A percentile compares a stretch with the other conserved stretches of the same genome.
These are phyloP conservation scores for Tineola bisselliella DNA, from an alignment of 2,888 invertebrate genomes.

Conservation along the genomic window DNA sequence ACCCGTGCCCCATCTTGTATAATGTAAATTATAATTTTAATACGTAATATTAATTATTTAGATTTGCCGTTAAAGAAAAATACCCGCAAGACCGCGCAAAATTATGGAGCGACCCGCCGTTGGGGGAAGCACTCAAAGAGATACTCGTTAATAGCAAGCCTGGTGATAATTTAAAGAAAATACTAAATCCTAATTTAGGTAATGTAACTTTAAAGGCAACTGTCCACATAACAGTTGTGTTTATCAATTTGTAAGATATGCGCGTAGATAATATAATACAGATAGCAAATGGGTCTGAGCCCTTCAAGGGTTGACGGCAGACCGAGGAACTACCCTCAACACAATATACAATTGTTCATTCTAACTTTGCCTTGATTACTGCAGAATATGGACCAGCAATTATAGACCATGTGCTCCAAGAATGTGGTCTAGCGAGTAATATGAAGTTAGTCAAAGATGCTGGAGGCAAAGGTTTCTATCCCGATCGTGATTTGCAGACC, in stretches of 20 bases:
- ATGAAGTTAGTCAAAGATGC: slow-evolving; percentile 45
- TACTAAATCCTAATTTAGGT: slow-evolving; percentile 84
- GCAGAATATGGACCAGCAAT: slow-evolving; percentile 90
- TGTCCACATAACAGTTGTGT: too few species aligned
- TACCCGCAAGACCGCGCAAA: slow-evolving; percentile 86
- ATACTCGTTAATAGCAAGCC: slow-evolving; percentile 72
- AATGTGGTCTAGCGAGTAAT: slow-evolving; percentile 72
- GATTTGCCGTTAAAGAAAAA: slow-evolving; percentile 91
- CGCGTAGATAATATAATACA: too few species aligned
- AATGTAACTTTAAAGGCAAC: too few species aligned
- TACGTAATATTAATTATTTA: slow-evolving; percentile 27
- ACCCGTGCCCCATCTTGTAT: too few species aligned
- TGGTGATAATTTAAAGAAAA: slow-evolving; percentile 82
- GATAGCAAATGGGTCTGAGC: too few species aligned
- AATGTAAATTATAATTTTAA: too few species aligned
- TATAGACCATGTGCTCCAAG: slow-evolving; percentile 87
- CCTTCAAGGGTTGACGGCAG: too few species aligned
- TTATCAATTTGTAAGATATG: too few species aligned
- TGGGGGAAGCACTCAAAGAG: slow-evolving; percentile 63
- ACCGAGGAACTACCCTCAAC: too few species aligned
- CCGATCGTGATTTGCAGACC: slow-evolving; percentile 69
- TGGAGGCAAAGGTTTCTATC: slow-evolving; percentile 72
- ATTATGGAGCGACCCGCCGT: slow-evolving; percentile 64
- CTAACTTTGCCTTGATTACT: too few species aligned
- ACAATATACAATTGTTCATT: too few species aligned